These are phyloP conservation scores for Blennius ocellaris DNA, from an alignment of 2,113 vertebrate genomes.

Conservation along the genomic window DNA sequence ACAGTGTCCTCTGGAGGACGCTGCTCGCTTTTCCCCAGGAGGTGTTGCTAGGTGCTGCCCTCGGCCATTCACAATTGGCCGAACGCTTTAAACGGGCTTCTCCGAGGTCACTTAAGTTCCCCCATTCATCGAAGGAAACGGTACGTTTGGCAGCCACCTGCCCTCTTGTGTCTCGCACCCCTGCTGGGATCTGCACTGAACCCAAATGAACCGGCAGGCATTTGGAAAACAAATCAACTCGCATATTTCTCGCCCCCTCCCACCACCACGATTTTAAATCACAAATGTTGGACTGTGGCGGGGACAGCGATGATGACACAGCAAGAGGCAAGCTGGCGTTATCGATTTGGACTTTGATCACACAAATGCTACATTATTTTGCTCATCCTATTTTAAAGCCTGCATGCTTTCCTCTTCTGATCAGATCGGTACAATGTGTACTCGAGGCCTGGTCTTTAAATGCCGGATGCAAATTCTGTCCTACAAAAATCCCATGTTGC, in stretches of 20 bases:
- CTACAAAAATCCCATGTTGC: slow-evolving; percentile 17
- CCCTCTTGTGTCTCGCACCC: slow-evolving; percentile 63
- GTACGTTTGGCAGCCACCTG: slow-evolving; percentile 37
- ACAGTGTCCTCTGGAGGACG: slow-evolving; percentile 28
- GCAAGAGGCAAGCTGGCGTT: not conserved
- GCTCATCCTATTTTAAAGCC: too few species aligned
- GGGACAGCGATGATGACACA: not conserved
- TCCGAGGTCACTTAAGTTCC: slow-evolving; percentile 61
- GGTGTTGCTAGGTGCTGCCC: slow-evolving; percentile 49
- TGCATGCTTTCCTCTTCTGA: not conserved
- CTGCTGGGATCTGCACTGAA: slow-evolving; percentile 65
- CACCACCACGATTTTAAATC: not conserved
- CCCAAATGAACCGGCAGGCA: slow-evolving; percentile 51
- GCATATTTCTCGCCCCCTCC: not conserved
- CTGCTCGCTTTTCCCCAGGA: not conserved
- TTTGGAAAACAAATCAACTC: slow-evolving; percentile 36
- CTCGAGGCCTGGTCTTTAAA: slow-evolving; percentile 16
- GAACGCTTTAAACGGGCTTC: slow-evolving; percentile 16
- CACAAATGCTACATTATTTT: too few species aligned
- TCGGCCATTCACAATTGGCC: slow-evolving; percentile 29
- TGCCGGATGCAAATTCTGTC: slow-evolving; percentile 19
- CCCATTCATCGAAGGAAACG: slow-evolving; percentile 52
- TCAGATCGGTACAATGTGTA: too few species aligned
- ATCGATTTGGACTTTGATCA: too few species aligned
- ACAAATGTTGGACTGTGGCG: slow-evolving; percentile 6